Evolutionary conservation across 2,113 vertebrate genomes (phyloP).

Genomic region (Gallinago undulata): DNA sequence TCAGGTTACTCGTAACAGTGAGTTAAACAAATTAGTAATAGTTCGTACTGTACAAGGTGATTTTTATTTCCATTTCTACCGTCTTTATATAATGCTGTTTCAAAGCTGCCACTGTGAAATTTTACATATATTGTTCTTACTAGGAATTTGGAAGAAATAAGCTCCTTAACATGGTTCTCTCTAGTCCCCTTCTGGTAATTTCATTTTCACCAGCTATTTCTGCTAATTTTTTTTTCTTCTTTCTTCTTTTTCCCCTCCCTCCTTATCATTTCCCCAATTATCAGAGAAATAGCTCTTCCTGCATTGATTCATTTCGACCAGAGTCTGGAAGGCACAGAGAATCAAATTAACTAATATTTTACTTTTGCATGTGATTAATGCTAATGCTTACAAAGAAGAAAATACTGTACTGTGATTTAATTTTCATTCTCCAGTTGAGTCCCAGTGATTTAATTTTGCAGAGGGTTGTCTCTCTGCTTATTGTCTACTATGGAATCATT

Average conservation of each 20-base stretch:
- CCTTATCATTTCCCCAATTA: conserved; percentile 23
- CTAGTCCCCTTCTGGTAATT: not conserved
- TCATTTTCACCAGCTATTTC: conserved; percentile 6
- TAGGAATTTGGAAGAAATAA: not conserved
- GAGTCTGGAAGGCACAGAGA: conserved; percentile 63
- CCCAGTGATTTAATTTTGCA: conserved; percentile 65
- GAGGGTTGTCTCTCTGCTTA: conserved; percentile 61
- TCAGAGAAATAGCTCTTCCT: conserved; percentile 39
- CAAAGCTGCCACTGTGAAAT: not conserved
- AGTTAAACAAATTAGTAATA: not conserved
- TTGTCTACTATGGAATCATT: conserved; percentile 32
- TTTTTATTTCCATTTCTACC: not conserved
- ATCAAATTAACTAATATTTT: conserved; percentile 73
- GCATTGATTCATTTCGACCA: conserved; percentile 57
- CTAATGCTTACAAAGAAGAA: conserved; percentile 65
- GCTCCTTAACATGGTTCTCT: not conserved
- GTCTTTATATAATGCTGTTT: not conserved
- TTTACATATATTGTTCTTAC: not conserved
- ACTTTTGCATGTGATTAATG: conserved; percentile 67
- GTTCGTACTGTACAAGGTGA: not conserved
- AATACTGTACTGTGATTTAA: conserved; percentile 66
- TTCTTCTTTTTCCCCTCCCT: not conserved
- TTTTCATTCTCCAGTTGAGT: conserved; percentile 66
- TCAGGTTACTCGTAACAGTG: not conserved
- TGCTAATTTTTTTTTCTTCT: not conserved